These are phyloP conservation scores for Pempheris klunzingeri DNA, from an alignment of 2,797 vertebrate species.

Conservation along the genomic window DNA sequence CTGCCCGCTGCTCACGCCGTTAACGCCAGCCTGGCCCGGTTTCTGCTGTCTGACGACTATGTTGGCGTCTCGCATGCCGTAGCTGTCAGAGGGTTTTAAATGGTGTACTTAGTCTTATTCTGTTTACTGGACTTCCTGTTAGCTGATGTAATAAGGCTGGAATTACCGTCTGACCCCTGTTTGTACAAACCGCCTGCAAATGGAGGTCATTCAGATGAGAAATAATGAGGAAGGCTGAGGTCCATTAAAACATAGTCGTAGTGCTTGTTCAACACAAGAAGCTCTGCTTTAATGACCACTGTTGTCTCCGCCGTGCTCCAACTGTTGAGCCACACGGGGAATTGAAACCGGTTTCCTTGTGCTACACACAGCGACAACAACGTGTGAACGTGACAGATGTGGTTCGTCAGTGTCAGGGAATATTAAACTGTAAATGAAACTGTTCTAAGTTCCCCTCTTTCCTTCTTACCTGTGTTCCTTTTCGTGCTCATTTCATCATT, in stretches of 20 bases:
- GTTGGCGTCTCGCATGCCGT: slow-evolving; percentile 48
- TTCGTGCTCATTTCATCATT: background rate
- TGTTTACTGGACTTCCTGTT: slow-evolving; percentile 75
- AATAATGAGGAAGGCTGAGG: slow-evolving; percentile 49
- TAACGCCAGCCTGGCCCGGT: slow-evolving; percentile 53
- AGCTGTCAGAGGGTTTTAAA: slow-evolving; percentile 74
- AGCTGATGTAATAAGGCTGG: slow-evolving; percentile 73
- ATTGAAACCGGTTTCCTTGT: slow-evolving; percentile 34
- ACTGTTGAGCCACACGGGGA: slow-evolving; percentile 26
- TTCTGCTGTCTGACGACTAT: slow-evolving; percentile 42
- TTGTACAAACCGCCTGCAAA: slow-evolving; percentile 60
- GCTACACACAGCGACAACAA: background rate
- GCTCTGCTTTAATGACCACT: slow-evolving; percentile 2
- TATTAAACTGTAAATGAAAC: background rate
- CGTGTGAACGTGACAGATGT: background rate
- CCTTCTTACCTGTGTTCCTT: too few relatives aligned
- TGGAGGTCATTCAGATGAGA: slow-evolving; percentile 58
- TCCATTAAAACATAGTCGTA: slow-evolving; percentile 54
- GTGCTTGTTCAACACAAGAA: slow-evolving; percentile 37
- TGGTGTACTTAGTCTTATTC: slow-evolving; percentile 70
- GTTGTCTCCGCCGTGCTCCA: slow-evolving; percentile 9
- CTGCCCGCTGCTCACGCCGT: slow-evolving; percentile 3
- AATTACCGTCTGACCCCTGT: slow-evolving; percentile 68
- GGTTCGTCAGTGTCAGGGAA: background rate
- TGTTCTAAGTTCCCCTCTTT: background rate